phyloP scores from a whole-genome alignment of 2,888 invertebrate species.

The Ptilodon capucinus region DNA sequence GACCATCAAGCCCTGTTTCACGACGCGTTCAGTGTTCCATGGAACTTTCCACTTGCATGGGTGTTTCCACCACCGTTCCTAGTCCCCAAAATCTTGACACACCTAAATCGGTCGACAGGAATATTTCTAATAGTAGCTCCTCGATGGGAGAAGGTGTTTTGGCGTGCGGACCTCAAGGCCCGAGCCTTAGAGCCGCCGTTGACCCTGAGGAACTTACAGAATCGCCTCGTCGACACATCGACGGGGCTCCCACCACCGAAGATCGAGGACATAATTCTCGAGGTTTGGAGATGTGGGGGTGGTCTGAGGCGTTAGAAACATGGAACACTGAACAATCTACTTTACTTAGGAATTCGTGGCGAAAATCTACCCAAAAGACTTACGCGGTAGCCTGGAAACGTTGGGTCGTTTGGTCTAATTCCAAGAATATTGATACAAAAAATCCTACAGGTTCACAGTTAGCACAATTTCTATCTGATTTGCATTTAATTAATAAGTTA shows the following conservation, averaged over 20 bases:
- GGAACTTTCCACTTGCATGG: slow-evolving; percentile 27
- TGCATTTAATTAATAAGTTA: slow-evolving; percentile 9
- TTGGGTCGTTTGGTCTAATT: slow-evolving; percentile 21
- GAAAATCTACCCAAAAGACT: slow-evolving; percentile 8
- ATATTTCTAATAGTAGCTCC: slow-evolving; percentile 5
- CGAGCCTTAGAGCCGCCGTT: slow-evolving; percentile 6
- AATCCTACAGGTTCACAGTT: slow-evolving; percentile 11
- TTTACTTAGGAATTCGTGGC: slow-evolving; percentile 2
- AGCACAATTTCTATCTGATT: slow-evolving; percentile 12
- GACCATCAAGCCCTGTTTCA: slow-evolving; percentile 18
- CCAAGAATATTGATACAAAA: slow-evolving; percentile 6
- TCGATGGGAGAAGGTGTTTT: slow-evolving; percentile 6
- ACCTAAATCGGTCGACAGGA: slow-evolving; percentile 5
- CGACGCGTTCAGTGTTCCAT: slow-evolving; percentile 23
- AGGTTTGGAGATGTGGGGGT: slow-evolving; percentile 27
- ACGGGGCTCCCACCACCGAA: slow-evolving; percentile 3
- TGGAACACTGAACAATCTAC: slow-evolving; percentile 1
- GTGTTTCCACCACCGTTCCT: slow-evolving; percentile 29
- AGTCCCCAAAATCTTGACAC: slow-evolving; percentile 11
- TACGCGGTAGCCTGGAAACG: slow-evolving; percentile 24
- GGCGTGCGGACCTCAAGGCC: slow-evolving; percentile 11
- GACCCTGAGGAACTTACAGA: not conserved
- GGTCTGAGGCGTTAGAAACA: slow-evolving; percentile 9
- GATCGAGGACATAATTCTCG: slow-evolving; percentile 3
- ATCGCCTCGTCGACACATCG: slow-evolving; percentile 1